Base-by-base conservation (phyloP, 2,888 invertebrate species). In the Ceratothoa steindachneri region DNA sequence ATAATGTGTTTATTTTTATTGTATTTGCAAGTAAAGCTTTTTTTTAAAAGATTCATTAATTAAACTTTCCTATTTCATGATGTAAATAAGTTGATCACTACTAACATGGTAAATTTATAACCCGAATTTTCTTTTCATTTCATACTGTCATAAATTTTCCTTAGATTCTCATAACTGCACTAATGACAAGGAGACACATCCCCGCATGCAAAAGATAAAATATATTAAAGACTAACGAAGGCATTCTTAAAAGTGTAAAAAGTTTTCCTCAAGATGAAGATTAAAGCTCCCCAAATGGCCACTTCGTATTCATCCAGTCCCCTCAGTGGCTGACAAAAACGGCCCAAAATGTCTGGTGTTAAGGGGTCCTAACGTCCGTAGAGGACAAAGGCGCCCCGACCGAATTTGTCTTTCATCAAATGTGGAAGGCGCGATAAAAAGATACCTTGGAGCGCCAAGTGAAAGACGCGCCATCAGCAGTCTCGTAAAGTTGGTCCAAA, bases 381-480 rank as follows among this genome's bases (percentile, higher is more conserved):
- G 1, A 60, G 60, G 60, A 60, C 60, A 60, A 60, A 60, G 19
- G 60, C 60, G 60, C 27, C 22, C 27, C 22, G 60, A 60, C 27
- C 60, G 27, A 60, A 60, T 60, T 60, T 60, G 60, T 60, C 60
- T n/a, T 60, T 60, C 60, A 60, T 60, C 60, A 60, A 55, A 12
- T 22, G 15, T 22, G 15, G 19, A 55, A 55, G 27, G 12, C 60
- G 60, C 27, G 60, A 60, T 60, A 60, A 60, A 60, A 7, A 60
- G 27, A 15, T 24, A 60, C 60, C 60, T 60, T 60, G 22, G 12
- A 60, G 41, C 60, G 27, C 27, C 3, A 7, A 60, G 60, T 60
- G 60, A 60, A 60, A 60, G 60, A 60, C 60, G 60, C 60, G 60
- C 60, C 60, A 60, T 60, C 60, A 60, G 22, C 60, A 60, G 60